Evolutionary conservation across 2,888 invertebrate species (phyloP), one percentile per base, ranked within the genome.

Genomic region (Teleogryllus oceanicus): DNA sequence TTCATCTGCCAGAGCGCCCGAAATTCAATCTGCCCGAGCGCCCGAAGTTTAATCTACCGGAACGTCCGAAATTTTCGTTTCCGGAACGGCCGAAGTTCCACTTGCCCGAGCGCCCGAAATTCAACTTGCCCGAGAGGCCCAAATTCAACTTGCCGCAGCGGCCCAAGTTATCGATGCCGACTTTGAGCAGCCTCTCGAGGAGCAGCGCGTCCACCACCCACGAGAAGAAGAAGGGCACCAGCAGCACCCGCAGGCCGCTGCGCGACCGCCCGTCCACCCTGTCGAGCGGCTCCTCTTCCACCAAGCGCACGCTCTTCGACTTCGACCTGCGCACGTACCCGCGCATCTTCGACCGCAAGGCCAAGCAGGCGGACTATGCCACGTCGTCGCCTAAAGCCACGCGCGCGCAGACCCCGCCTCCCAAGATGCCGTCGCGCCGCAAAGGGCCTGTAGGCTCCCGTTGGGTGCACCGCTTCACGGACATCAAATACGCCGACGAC

Each of bases 321-420:
- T 91, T 92, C 85, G 93, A 94, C 86, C 92, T 93, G 83, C 91
- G 92, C 83, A 95, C 95, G 0, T 94, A 93, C 85, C 95, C 95
- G 0, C 90, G 94, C 83, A 89, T 95, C 75, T 88, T 88, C 82
- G 87, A 87, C 21, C 86, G 85, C 74, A 87, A 87, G 74, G 85
- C 86, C 10, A 87, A 87, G 79, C 85, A 82, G n/a, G 84, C 80
- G 10, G 87, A 87, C 37, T 86, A 86, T 81, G 89, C 89, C 84
- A 89, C 89, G 8, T 90, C 90, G 37, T 90, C 90, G 78, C 90
- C 83, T 18, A 84, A 84, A 78, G 82, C 90, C 50, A 90, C 91
- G 2, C 75, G 80, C n/a, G 80, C 80, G 8, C 79, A 86, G 50
- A 85, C 92, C 0, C 88, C 89, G 4, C 92, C 92, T 78, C 91